phyloP scores from a whole-genome alignment of 1,140 invertebrate species.

The Zaprionus vittiger region DNA sequence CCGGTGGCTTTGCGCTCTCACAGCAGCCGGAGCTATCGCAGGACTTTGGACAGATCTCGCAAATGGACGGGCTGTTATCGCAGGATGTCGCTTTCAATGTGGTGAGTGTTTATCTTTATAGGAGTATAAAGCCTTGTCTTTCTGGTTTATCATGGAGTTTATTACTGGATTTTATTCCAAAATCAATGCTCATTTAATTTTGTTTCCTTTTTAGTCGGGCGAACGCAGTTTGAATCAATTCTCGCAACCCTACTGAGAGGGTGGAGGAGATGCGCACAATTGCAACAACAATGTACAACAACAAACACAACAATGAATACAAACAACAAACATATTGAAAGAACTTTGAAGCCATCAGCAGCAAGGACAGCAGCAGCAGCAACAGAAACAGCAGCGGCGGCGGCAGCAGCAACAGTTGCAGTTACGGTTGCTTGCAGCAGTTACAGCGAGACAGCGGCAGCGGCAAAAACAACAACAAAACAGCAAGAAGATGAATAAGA shows the following conservation, averaged over 20 bases:
- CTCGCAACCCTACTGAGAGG: conserved; percentile 82
- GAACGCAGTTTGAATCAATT: conserved; percentile 80
- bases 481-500: conserved; percentile 13
- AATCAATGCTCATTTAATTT: background rate
- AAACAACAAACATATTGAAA: conserved; percentile 64
- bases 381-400: conserved; percentile 27
- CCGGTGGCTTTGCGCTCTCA: conserved; percentile 88
- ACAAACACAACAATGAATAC: conserved; percentile 58
- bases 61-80: conserved; percentile 96
- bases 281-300: conserved; percentile 65
- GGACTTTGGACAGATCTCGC: conserved; percentile 96
- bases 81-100: conserved; percentile 88
- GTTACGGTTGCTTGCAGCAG: conserved; percentile 12
- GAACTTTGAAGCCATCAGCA: conserved; percentile 70
- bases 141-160: background rate
- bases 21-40: conserved; percentile 94
- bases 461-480: conserved; percentile 26
- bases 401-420: conserved; percentile 14
- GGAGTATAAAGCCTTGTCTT: too few relatives aligned
- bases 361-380: conserved; percentile 40
- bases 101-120: conserved; percentile 50
- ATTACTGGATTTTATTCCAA: background rate
- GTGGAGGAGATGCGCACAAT: conserved; percentile 59
- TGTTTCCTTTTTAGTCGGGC: conserved; percentile 42
- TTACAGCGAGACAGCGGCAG: conserved; percentile 12